Evolutionary conservation across 1,140 invertebrate genomes (phyloP).

Genomic region (Grapholita molesta): DNA sequence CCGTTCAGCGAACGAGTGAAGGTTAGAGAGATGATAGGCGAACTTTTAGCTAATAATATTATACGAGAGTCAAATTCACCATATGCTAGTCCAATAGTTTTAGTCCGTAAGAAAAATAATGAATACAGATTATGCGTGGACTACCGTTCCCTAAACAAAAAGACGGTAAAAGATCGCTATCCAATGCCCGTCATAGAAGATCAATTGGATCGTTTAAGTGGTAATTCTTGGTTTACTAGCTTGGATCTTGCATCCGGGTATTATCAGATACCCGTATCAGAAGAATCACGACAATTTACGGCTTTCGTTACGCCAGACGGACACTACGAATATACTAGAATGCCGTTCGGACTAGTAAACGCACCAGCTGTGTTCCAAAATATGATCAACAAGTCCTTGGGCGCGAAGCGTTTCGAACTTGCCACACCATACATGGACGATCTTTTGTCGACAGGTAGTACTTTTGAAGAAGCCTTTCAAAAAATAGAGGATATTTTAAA

Average conservation of each 20-base stretch:
- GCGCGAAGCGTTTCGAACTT: no score
- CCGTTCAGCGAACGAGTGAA: slow-evolving; percentile 3
- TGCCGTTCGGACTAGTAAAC: slow-evolving; percentile 61
- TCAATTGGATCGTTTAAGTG: not conserved
- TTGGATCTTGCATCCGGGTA: slow-evolving; percentile 32
- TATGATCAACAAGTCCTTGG: slow-evolving; percentile 42
- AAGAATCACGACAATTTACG: slow-evolving; percentile 47
- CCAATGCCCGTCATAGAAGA: slow-evolving; percentile 21
- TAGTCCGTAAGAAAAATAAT: slow-evolving; percentile 15
- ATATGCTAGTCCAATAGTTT: slow-evolving; percentile 17
- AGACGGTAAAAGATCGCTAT: slow-evolving; percentile 13
- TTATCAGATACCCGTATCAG: slow-evolving; percentile 49
- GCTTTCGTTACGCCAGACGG: slow-evolving; percentile 53
- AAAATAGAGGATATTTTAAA: not conserved
- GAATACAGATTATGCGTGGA: slow-evolving; percentile 12
- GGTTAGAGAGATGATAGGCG: not conserved
- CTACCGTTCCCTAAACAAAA: slow-evolving; percentile 12
- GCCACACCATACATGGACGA: slow-evolving; percentile 15
- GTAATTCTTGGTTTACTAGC: slow-evolving; percentile 19
- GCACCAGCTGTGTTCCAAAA: slow-evolving; percentile 61
- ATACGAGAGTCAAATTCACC: slow-evolving; percentile 1
- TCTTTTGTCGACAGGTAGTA: not conserved
- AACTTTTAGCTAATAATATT: not conserved
- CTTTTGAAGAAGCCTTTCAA: not conserved
- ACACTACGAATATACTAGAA: slow-evolving; percentile 47